Conservation (phyloP, 2,888 invertebrate genomes). For the Nezara viridula region DNA sequence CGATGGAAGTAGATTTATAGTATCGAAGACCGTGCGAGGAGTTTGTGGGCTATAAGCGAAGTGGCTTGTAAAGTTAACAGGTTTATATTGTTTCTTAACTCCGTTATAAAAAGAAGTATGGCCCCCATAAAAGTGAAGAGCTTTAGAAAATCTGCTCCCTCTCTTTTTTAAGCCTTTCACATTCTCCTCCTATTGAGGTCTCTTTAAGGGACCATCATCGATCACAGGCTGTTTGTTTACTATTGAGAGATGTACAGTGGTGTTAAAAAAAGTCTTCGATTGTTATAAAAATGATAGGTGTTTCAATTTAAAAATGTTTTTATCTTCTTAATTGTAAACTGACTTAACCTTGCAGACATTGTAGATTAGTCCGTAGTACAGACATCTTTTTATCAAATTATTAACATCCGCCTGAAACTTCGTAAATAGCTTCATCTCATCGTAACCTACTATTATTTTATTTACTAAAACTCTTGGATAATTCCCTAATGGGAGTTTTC, state of each 20-base stretch:
- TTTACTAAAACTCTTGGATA: too few species aligned
- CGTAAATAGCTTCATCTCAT: too few species aligned
- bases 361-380: too few species aligned
- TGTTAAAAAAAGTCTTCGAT: too few species aligned
- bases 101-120: constrained; percentile 40
- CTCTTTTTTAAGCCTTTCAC: constrained; percentile 18
- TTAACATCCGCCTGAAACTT: too few species aligned
- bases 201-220: neutral
- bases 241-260: neutral
- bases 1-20: constrained; percentile 26
- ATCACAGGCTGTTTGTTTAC: neutral
- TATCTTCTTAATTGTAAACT: too few species aligned
- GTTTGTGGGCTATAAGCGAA: constrained; percentile 40
- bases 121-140: constrained; percentile 26
- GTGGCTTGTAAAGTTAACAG: constrained; percentile 36
- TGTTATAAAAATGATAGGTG: too few species aligned
- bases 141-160: constrained; percentile 30
- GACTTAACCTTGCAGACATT: too few species aligned
- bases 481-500: too few species aligned
- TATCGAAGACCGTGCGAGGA: constrained; percentile 20
- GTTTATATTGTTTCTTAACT: constrained; percentile 41
- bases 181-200: neutral
- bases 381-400: too few species aligned
- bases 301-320: too few species aligned
- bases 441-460: too few species aligned